Conservation (phyloP, 1,140 invertebrate genomes). For the Gryon sp. region DNA sequence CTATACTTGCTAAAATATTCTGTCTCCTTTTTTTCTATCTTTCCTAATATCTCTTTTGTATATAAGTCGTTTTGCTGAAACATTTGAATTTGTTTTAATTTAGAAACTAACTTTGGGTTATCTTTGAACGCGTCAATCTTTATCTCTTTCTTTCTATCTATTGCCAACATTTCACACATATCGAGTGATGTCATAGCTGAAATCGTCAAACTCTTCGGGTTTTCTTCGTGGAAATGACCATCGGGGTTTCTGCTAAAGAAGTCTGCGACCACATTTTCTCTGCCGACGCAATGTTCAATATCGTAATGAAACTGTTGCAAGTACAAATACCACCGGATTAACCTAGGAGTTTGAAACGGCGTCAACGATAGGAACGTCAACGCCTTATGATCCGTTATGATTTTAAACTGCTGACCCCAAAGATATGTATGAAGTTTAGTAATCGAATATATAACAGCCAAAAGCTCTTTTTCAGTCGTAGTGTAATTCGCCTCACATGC, state of each 20-base stretch:
- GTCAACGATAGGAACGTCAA: slow-evolving; percentile 19
- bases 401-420: slow-evolving; percentile 23
- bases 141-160: not conserved
- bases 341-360: slow-evolving; percentile 15
- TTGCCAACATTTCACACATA: not conserved
- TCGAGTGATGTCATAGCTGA: not conserved
- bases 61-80: no score
- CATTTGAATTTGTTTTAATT: slow-evolving; percentile 1
- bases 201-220: not conserved
- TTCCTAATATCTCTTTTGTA: no score
- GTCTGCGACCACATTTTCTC: slow-evolving; percentile 34
- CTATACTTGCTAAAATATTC: not conserved
- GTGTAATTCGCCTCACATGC: slow-evolving; percentile 50
- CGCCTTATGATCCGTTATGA: slow-evolving; percentile 43
- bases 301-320: slow-evolving; percentile 27
- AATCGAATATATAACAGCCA: slow-evolving; percentile 65
- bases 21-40: no score
- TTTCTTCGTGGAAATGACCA: slow-evolving; percentile 8
- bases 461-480: slow-evolving; percentile 63
- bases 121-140: slow-evolving; percentile 6
- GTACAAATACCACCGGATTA: slow-evolving; percentile 26
- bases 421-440: slow-evolving; percentile 32
- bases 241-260: no score
- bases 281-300: slow-evolving; percentile 21
- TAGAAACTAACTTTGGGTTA: not conserved